Conservation (phyloP, 2,888 invertebrate genomes). For the Chrysopilus asiliformis region DNA sequence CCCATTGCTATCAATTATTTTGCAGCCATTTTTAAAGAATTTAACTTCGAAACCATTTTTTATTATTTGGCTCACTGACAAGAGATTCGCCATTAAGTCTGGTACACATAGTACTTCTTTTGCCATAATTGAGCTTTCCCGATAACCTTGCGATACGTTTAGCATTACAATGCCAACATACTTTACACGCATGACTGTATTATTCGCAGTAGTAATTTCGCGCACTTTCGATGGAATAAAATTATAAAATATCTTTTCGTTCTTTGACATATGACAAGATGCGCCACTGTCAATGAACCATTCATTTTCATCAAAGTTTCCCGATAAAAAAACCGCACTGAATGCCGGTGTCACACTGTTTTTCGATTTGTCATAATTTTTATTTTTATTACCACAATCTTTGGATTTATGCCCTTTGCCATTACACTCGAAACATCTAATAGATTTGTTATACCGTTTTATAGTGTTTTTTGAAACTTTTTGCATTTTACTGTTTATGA, state of each 20-base stretch:
- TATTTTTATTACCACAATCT: too few relatives aligned
- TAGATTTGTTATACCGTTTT: too few relatives aligned
- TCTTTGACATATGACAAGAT: too few relatives aligned
- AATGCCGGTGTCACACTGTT: background rate
- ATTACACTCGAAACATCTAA: constrained; percentile 7
- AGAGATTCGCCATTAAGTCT: background rate
- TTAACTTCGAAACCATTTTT: too few relatives aligned
- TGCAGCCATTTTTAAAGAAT: too few relatives aligned
- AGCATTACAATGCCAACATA: background rate
- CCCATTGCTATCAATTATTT: too few relatives aligned
- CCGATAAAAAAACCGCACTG: too few relatives aligned
- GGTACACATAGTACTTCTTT: constrained; percentile 1
- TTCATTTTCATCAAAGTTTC: background rate
- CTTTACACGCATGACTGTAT: background rate
- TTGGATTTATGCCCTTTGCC: constrained; percentile 4
- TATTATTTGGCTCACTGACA: background rate
- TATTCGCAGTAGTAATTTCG: background rate
- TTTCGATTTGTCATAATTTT: constrained; percentile 4
- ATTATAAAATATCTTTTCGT: too few relatives aligned
- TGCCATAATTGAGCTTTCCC: background rate
- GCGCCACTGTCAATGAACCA: too few relatives aligned
- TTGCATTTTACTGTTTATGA: too few relatives aligned
- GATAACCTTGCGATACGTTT: background rate
- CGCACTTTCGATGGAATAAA: background rate
- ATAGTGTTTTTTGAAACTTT: too few relatives aligned